phyloP scores from a whole-genome alignment of 2,888 invertebrate genomes.

The Chloroclystis v-ata region DNA sequence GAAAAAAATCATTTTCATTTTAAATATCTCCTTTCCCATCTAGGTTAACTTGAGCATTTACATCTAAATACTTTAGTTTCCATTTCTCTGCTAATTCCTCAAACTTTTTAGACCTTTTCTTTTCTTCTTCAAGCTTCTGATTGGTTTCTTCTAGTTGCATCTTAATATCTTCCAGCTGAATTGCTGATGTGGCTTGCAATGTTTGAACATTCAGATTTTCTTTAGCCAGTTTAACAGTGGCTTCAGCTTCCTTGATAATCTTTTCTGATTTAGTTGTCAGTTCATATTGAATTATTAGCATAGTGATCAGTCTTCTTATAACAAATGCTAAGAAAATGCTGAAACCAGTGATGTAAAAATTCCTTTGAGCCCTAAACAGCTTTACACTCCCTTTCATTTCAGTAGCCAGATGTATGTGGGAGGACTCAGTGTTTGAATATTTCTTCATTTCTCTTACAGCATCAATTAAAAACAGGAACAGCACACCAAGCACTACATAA shows the following conservation, averaged over 20 bases:
- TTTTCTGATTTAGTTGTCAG: slow-evolving; percentile 80
- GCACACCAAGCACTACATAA: slow-evolving; percentile 75
- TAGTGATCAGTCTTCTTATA: slow-evolving; percentile 79
- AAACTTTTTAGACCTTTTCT: slow-evolving; percentile 36
- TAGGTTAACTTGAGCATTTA: background rate
- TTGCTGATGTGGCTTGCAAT: slow-evolving; percentile 36
- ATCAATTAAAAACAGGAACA: slow-evolving; percentile 82
- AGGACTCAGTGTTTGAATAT: slow-evolving; percentile 72
- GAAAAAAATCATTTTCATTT: too few species aligned
- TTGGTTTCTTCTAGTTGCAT: slow-evolving; percentile 40
- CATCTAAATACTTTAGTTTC: slow-evolving; percentile 30
- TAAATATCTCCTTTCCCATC: slow-evolving; percentile 16
- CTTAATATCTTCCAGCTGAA: slow-evolving; percentile 37
- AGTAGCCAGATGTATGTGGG: slow-evolving; percentile 71
- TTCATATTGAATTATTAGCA: slow-evolving; percentile 81
- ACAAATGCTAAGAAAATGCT: slow-evolving; percentile 84
- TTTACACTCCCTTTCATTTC: slow-evolving; percentile 84
- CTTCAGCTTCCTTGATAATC: slow-evolving; percentile 82
- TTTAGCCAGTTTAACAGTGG: slow-evolving; percentile 73
- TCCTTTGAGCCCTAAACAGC: slow-evolving; percentile 86
- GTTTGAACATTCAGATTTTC: slow-evolving; percentile 44
- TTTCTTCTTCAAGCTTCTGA: slow-evolving; percentile 41
- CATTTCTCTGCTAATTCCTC: slow-evolving; percentile 49
- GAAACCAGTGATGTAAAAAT: slow-evolving; percentile 89
- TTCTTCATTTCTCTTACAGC: slow-evolving; percentile 85